These are phyloP conservation scores for Acromyrmex heyeri DNA, from an alignment of 1,140 invertebrate genomes.

Conservation along the genomic window DNA sequence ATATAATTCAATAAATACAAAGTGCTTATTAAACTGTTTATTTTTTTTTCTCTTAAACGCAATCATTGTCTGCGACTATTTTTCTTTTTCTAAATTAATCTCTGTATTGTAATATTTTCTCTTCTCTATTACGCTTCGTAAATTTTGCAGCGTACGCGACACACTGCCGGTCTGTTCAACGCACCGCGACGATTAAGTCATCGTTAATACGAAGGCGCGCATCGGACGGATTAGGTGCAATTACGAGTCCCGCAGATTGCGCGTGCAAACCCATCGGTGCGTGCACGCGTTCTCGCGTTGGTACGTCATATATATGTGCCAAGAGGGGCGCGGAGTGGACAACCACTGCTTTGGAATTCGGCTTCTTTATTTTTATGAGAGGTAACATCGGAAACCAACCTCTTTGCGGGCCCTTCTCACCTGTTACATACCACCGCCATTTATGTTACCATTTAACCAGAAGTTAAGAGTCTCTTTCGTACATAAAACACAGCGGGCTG, in stretches of 20 bases:
- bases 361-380: slow-evolving; percentile 82
- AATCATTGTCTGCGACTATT: background rate
- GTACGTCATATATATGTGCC: background rate
- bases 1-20: no score
- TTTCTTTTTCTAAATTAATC: background rate
- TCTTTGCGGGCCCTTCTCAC: slow-evolving; percentile 78
- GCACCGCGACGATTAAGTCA: slow-evolving; percentile 5
- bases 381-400: slow-evolving; percentile 69
- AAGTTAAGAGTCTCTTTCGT: slow-evolving; percentile 66
- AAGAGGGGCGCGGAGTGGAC: slow-evolving; percentile 68
- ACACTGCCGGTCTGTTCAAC: background rate
- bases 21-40: no score
- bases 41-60: no score
- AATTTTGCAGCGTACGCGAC: slow-evolving; percentile 5
- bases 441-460: slow-evolving; percentile 74
- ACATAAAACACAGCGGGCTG: slow-evolving; percentile 58
- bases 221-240: slow-evolving; percentile 30
- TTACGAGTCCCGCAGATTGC: slow-evolving; percentile 6
- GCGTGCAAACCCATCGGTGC: slow-evolving; percentile 53
- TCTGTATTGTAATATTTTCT: background rate
- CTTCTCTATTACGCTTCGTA: background rate
- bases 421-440: slow-evolving; percentile 77
- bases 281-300: background rate
- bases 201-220: slow-evolving; percentile 29
- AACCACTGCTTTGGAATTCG: slow-evolving; percentile 83